Base-by-base conservation (phyloP, 2,113 vertebrate genomes). In the Myotis davidii region DNA sequence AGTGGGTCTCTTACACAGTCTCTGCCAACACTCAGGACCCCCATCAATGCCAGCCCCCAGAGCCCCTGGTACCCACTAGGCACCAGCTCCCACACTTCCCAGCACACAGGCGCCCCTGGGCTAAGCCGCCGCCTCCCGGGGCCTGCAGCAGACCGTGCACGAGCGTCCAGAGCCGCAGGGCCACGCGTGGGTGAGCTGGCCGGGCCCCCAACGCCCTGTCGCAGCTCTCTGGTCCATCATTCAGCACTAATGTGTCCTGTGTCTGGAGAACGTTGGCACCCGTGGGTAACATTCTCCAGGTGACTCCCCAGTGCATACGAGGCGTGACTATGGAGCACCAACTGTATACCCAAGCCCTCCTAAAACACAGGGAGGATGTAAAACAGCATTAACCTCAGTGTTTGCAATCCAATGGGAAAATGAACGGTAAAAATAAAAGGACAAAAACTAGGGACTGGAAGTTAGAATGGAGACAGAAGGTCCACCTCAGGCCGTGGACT, bases 401-500 rank as follows among this genome's bases (percentile, higher is more conserved):
- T 25, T 32, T 45, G 16, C 0, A 34, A 18, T 54, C 2, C 45
- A 61, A 6, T 16, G 20, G 25, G 14, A 32, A 93, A 83, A 74
- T 5, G 21, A 86, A 86, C 1, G n/a, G 9, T 13, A 20, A 56
- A 54, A 88, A 52, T 25, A 17, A 65, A 29, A 25, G 3, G 16
- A 52, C 4, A 2, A 52, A 37, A 6, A 23, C 39, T 1, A 29
- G 20, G 27, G 27, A 45, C 54, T 16, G 0, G 25, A 69, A 79
- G 39, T 67, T 27, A 34, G 37, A 67, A 4, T 9, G 37, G 78
- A 88, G 67, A 78, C 89, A 77, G 83, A 70, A 91, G 64, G 83
- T 83, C 61, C 77, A 88, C 92, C 77, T 86, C 83, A 56, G 59
- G 86, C 73, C 69, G 32, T 42, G 27, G 50, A 5, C 73, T 52